Evolutionary conservation across 2,797 vertebrate species (phyloP), one percentile per base, ranked within the genome.

Genomic region (Nasua narica): DNA sequence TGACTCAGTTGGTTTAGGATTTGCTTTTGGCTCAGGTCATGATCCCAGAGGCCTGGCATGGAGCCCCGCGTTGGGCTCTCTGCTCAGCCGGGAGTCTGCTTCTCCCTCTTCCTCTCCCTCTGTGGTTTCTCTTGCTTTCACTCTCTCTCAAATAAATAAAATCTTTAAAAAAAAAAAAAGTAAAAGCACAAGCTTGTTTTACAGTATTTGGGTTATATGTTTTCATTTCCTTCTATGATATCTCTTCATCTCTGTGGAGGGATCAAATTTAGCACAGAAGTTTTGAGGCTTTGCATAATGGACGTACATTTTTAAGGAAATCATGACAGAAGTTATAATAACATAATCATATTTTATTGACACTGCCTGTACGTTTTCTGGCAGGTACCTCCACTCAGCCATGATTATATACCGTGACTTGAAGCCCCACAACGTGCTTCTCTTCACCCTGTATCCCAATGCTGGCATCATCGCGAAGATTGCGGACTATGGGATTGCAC

Each of bases 401-500:
- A 99, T 99, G 99, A 99, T 99, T 94, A 99, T 99, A 98, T 99
- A 99, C 98, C 99, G 99, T 12, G 99, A 99, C 95, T 98, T 99
- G 95, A 99, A 99, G 98, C 99, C 99, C 7, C 99, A 99, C 98
- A 99, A 99, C 0, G 99, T 99, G 65, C 98, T 99, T 46, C 99
- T 99, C 35, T 99, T 99, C 95, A 99, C 99, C 92, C 98, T 99
- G 32, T 99, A 99, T 97, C 99, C 99, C 12, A 99, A 99, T 90
- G 99, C 99, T 1, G 99, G 99, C 87, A 97, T 99, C 95, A 99
- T 99, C 76, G 99, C 99, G 67, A 99, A 99, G 98, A 99, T 99
- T 96, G 99, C 99, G 0, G 99, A 99, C 98, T 99, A 99, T 0
- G 99, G 99, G 89, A 99, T 99, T 85, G 99, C 99, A 60, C 99